These are phyloP conservation scores for Lutra lutra DNA, from an alignment of 2,797 vertebrate species.

Conservation along the genomic window DNA sequence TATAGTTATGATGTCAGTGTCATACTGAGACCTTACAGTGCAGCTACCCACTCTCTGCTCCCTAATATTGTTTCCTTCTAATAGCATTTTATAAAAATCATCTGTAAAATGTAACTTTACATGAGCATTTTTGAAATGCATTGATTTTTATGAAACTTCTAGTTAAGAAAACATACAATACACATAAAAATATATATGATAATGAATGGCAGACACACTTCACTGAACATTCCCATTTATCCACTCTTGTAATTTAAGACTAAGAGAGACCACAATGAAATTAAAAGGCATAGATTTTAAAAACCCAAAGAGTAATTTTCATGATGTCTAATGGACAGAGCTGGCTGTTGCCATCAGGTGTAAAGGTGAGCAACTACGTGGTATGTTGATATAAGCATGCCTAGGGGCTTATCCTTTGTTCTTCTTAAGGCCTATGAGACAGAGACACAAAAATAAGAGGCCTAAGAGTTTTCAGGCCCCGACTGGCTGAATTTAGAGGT, in stretches of 20 bases:
- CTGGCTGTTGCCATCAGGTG: neutral
- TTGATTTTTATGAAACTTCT: conserved; percentile 41
- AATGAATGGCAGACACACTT: neutral
- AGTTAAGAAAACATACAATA: conserved; percentile 48
- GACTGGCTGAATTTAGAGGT: neutral
- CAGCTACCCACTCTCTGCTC: neutral
- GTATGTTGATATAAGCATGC: neutral
- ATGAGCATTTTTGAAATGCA: conserved; percentile 6
- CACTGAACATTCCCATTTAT: neutral
- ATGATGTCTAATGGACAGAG: neutral
- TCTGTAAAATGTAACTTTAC: neutral
- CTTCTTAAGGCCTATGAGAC: neutral
- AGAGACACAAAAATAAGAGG: neutral
- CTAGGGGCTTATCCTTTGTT: neutral
- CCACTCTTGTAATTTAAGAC: neutral
- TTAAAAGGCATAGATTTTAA: conserved; percentile 8
- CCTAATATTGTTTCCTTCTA: neutral
- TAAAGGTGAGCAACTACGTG: neutral
- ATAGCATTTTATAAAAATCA: neutral
- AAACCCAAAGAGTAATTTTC: neutral
- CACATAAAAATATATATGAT: neutral
- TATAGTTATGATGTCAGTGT: neutral
- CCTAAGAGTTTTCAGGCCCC: neutral
- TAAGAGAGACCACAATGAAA: neutral
- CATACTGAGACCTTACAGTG: neutral